Conservation (phyloP, 2,888 invertebrate genomes). For the Idaea aversata region DNA sequence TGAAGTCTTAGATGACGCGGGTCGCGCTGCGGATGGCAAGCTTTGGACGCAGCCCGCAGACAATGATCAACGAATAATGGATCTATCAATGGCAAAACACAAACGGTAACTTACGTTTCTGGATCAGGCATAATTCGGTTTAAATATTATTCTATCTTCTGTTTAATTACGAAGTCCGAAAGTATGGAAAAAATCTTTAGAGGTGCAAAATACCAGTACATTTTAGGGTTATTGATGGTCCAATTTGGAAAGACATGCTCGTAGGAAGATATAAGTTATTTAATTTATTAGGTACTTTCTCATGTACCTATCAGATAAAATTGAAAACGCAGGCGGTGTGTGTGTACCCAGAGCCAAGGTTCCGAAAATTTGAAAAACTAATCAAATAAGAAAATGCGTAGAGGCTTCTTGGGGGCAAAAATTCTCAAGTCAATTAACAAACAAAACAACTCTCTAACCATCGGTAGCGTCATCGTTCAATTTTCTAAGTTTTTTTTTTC, state of each 20-base stretch:
- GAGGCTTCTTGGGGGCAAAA: not conserved
- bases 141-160: not conserved
- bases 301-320: not conserved
- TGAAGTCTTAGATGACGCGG: conserved; percentile 30
- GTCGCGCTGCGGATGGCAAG: not conserved
- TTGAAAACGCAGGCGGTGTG: not conserved
- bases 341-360: not conserved
- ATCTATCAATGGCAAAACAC: not conserved
- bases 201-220: too few relatives aligned
- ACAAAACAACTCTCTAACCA: not conserved
- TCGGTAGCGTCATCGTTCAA: not conserved
- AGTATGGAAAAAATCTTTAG: too few relatives aligned
- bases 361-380: not conserved
- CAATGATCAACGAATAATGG: not conserved
- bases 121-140: not conserved
- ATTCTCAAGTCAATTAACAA: not conserved
- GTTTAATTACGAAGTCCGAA: too few relatives aligned
- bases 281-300: too few relatives aligned
- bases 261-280: too few relatives aligned
- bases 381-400: not conserved
- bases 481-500: conserved; percentile 4
- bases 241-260: too few relatives aligned
- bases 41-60: not conserved
- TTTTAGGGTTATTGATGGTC: too few relatives aligned
- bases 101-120: not conserved